Percentiles rank a stretch among this genome's conserved stretches.
These are phyloP conservation scores for Melopsittacus undulatus DNA, from an alignment of 2,797 vertebrate genomes.

Conservation along the genomic window DNA sequence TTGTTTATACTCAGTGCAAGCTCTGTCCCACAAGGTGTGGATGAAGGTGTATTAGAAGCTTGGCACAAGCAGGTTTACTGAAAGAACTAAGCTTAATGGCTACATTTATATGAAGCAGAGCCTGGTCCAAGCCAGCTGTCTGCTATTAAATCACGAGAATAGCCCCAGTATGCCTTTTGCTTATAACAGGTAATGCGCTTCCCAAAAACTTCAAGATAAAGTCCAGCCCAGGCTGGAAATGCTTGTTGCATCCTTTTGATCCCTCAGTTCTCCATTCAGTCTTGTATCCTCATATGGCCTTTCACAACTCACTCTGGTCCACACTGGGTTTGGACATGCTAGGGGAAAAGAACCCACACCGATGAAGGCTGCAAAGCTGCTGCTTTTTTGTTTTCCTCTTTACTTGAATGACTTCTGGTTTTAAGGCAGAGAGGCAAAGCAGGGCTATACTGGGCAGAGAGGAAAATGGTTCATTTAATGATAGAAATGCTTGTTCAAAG, in stretches of 20 bases:
- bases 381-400: background rate
- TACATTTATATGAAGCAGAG: background rate
- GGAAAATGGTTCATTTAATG: background rate
- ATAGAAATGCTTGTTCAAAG: background rate
- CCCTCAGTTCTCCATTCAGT: background rate
- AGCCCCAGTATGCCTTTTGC: background rate
- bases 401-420: background rate
- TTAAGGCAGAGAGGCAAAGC: background rate
- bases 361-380: background rate
- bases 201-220: background rate
- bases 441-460: background rate
- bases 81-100: background rate
- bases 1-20: background rate
- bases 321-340: background rate
- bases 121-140: background rate
- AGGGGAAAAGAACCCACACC: background rate
- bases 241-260: background rate
- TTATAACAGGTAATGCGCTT: background rate
- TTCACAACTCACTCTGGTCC: background rate
- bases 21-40: background rate
- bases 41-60: background rate
- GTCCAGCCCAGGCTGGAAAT: background rate
- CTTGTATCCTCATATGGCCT: background rate
- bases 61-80: background rate
- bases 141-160: background rate